phyloP scores from a whole-genome alignment of 2,113 vertebrate genomes.

The Gopherus evgoodei region DNA sequence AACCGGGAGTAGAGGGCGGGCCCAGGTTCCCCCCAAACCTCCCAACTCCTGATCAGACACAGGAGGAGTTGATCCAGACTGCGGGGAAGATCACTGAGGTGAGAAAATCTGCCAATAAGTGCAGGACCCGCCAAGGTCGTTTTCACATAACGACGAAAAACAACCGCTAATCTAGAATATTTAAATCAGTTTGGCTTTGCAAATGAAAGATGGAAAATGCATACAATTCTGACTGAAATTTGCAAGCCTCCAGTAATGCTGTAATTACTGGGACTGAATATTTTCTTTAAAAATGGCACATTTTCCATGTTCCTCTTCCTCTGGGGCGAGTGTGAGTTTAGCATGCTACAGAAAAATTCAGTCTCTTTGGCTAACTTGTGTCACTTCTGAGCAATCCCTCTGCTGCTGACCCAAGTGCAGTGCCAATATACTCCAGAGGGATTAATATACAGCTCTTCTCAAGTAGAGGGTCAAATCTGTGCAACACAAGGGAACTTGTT shows the following conservation, averaged over 20 bases:
- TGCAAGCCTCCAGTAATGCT: not conserved
- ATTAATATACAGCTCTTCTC: rapidly evolving
- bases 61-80: too few species aligned
- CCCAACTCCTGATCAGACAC: too few species aligned
- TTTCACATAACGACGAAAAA: slow-evolving; percentile 33
- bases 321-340: not conserved
- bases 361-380: not conserved
- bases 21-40: too few species aligned
- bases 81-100: too few species aligned
- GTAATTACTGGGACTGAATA: not conserved
- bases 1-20: too few species aligned
- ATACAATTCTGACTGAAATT: not conserved
- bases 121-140: too few species aligned
- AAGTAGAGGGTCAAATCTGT: rapidly evolving
- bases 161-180: slow-evolving; percentile 28
- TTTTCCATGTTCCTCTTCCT: not conserved
- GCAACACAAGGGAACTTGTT: rapidly evolving
- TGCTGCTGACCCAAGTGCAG: not conserved
- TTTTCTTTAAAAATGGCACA: not conserved
- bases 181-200: slow-evolving; percentile 18
- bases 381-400: not conserved
- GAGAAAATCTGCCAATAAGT: too few species aligned
- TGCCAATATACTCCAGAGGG: not conserved
- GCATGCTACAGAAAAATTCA: not conserved
- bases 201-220: slow-evolving; percentile 4